These are phyloP conservation scores for Parochlus steinenii DNA, from an alignment of 2,888 invertebrate species.

Conservation along the genomic window DNA sequence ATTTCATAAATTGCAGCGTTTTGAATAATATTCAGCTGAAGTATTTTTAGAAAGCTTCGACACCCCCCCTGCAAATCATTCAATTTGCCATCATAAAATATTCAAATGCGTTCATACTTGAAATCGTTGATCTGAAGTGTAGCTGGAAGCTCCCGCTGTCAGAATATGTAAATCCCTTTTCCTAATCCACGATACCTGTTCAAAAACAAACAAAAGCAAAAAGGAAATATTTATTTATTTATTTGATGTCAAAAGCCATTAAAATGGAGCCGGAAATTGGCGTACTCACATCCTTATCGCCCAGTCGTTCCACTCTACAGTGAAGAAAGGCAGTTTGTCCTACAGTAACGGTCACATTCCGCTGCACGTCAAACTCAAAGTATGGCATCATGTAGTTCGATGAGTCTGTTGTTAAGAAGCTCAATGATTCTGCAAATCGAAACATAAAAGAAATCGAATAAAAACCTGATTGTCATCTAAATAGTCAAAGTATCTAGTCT, in stretches of 20 bases:
- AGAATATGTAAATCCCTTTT: conserved; percentile 64
- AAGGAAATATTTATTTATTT: conserved; percentile 2
- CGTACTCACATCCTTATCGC: conserved; percentile 72
- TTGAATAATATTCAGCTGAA: too few species aligned
- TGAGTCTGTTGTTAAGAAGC: too few species aligned
- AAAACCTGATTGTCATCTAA: too few species aligned
- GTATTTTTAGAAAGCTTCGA: too few species aligned
- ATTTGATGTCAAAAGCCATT: not conserved
- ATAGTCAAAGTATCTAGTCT: too few species aligned
- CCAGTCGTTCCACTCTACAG: conserved; percentile 72
- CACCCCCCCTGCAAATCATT: too few species aligned
- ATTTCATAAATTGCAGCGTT: too few species aligned
- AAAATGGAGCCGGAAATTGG: not conserved
- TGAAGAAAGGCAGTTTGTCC: conserved; percentile 79
- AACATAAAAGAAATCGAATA: too few species aligned
- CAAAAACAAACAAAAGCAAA: conserved; percentile 19
- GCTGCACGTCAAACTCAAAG: conserved; percentile 70
- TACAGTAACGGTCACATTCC: conserved; percentile 73
- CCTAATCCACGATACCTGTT: conserved; percentile 66
- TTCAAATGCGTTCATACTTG: too few species aligned
- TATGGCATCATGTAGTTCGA: too few species aligned
- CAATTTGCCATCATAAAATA: too few species aligned
- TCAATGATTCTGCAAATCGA: too few species aligned
- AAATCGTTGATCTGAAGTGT: conserved; percentile 65
- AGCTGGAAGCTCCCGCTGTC: conserved; percentile 51